Conservation (phyloP, 2,113 vertebrate genomes). For the Carassius gibelio region DNA sequence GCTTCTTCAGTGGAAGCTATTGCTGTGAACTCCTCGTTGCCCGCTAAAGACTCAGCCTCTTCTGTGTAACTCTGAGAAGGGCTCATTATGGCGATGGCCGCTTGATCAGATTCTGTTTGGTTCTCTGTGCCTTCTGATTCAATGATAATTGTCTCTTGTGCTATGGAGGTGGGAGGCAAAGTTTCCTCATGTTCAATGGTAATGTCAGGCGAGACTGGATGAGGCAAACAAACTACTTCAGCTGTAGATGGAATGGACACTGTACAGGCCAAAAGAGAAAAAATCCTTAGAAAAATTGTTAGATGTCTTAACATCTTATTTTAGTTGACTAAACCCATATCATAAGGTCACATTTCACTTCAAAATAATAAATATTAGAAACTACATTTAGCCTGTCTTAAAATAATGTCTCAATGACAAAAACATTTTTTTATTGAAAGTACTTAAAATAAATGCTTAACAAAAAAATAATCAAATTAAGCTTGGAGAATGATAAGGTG, state of each 20-base stretch:
- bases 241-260: conserved; percentile 26
- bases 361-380: not conserved
- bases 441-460: too few relatives aligned
- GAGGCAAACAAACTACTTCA: conserved; percentile 33
- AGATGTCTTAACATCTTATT: not conserved
- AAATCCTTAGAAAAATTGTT: not conserved
- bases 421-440: not conserved
- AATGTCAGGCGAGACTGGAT: conserved; percentile 5
- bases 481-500: not conserved
- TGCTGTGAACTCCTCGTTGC: conserved; percentile 4
- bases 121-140: conserved; percentile 20
- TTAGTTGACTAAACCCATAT: too few relatives aligned
- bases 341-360: too few relatives aligned
- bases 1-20: conserved; percentile 6
- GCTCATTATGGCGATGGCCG: conserved; percentile 49
- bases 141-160: conserved; percentile 53
- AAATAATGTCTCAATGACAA: not conserved
- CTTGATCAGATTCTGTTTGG: conserved; percentile 42
- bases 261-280: not conserved
- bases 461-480: too few relatives aligned
- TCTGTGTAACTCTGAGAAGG: conserved; percentile 40
- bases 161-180: conserved; percentile 31
- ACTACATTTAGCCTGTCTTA: not conserved
- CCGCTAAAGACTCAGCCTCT: conserved; percentile 32
- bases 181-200: conserved; percentile 31